Percentiles rank a stretch among this genome's conserved stretches.
Conservation (phyloP, 2,888 invertebrate genomes). For the Acleris laterana region DNA sequence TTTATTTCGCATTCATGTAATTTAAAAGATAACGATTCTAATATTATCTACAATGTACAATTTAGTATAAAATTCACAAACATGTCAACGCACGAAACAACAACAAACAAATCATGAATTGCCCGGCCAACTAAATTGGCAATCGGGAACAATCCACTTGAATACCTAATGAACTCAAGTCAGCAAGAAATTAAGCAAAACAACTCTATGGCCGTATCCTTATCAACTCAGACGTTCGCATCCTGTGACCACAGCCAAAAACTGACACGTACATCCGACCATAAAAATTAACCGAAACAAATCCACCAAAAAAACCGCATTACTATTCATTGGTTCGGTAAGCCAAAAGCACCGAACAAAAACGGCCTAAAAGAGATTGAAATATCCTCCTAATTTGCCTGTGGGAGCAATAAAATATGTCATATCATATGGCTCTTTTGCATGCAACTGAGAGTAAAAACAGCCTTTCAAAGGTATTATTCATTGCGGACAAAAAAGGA, state of each 20-base stretch:
- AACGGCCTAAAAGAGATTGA: slow-evolving; percentile 67
- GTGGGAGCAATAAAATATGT: slow-evolving; percentile 76
- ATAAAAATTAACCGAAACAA: slow-evolving; percentile 40
- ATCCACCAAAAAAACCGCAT: slow-evolving; percentile 46
- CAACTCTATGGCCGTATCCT: slow-evolving; percentile 32
- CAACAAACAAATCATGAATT: not conserved
- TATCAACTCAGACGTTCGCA: slow-evolving; percentile 32
- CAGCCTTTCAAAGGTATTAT: slow-evolving; percentile 73
- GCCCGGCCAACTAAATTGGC: slow-evolving; percentile 11
- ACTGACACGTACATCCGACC: slow-evolving; percentile 53
- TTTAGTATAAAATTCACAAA: too few species aligned
- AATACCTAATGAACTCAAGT: slow-evolving; percentile 17
- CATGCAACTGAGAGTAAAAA: slow-evolving; percentile 74
- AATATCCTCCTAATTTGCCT: slow-evolving; percentile 83
- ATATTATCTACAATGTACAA: too few species aligned
- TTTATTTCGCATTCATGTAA: too few species aligned
- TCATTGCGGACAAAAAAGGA: slow-evolving; percentile 62
- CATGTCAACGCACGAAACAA: not conserved
- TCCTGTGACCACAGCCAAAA: slow-evolving; percentile 44
- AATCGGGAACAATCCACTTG: slow-evolving; percentile 20
- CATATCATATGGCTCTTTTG: slow-evolving; percentile 76
- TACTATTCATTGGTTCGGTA: slow-evolving; percentile 63
- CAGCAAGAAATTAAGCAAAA: slow-evolving; percentile 33
- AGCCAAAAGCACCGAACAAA: slow-evolving; percentile 55
- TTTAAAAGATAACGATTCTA: too few species aligned